A percentile compares a stretch with the other conserved stretches of the same genome.
These are phyloP conservation scores for Temnothorax nylanderi DNA, from an alignment of 1,140 invertebrate genomes.

Conservation along the genomic window DNA sequence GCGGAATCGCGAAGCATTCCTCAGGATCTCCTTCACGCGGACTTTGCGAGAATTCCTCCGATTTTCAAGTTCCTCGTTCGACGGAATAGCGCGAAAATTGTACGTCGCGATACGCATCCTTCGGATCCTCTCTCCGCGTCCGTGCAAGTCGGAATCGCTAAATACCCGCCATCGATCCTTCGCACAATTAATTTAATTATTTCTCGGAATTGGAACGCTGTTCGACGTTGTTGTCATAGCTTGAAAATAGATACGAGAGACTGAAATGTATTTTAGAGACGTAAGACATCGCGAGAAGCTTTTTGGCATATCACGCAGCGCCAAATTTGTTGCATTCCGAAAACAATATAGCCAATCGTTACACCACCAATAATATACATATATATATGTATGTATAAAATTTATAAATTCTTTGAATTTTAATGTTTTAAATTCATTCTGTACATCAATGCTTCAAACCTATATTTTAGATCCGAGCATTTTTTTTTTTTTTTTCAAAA, in stretches of 20 bases:
- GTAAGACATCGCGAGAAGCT: neutral
- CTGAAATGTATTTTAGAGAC: neutral
- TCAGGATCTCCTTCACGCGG: neutral
- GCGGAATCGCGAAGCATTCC: conserved; percentile 2
- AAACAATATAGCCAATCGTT: neutral
- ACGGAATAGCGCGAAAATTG: conserved; percentile 43
- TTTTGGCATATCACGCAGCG: neutral
- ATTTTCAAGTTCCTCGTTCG: conserved; percentile 11
- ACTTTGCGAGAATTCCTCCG: conserved; percentile 2
- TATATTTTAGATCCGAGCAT: neutral
- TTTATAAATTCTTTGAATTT: neutral
- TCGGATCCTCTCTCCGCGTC: neutral
- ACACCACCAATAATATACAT: neutral
- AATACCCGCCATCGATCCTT: conserved; percentile 9
- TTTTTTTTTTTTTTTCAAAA: neutral
- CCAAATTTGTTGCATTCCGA: neutral
- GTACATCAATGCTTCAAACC: neutral
- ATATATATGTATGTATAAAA: too few relatives aligned
- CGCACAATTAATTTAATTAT: conserved; percentile 23
- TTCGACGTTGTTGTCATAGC: neutral
- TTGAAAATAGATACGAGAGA: conserved; percentile 5
- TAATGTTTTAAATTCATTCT: neutral
- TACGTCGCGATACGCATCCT: neutral
- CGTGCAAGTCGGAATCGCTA: neutral
- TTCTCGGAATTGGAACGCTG: neutral